Base-by-base conservation (phyloP, 2,888 invertebrate species). In the Miltochrista miniata region DNA sequence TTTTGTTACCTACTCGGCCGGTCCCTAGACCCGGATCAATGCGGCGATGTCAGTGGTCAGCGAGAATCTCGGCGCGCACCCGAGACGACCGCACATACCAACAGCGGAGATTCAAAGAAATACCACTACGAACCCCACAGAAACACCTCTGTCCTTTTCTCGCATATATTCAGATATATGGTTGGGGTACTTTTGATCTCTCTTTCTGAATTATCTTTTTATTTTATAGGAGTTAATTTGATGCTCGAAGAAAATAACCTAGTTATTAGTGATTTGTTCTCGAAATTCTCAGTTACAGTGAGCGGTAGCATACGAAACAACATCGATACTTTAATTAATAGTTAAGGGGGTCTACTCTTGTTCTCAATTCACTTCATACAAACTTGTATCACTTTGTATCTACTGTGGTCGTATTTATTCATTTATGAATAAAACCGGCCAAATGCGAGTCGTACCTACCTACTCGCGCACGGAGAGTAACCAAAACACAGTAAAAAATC, bases 1-100 rank as follows among this genome's bases (percentile, higher is more conserved):
- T 58, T 50, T 62, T 45, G 42, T 54, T 65, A 59, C 65, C 63
- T 60, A 48, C 58, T 56, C 50, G 55, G 42, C 24, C 61, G 56
- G 55, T 57, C 63, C 57, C 54, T 62, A 63, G 60, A 74, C 78
- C 83, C 77, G 70, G 76, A 78, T 85, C 84, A 83, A 75, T 76
- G 68, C 63, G 61, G 66, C 56, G 48, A 54, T 68, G 79, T 79
- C 75, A 66, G 75, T 81, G 84, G 81, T 84, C 85, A 81, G 79
- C 79, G 67, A 74, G 83, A 88, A 89, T 89, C 90, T 87, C 86
- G 70, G 80, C 59, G 64, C 61, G 65, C 50, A 68, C 72, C 70
- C 52, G 45, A 53, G 68, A 61, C 70, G 73, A 82, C 88, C 87
- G 83, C 85, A 81, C 85, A 86, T 87, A 81, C 86, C 87, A 68